Conservation (phyloP, 2,113 vertebrate species). For the Calidris pugnax region DNA sequence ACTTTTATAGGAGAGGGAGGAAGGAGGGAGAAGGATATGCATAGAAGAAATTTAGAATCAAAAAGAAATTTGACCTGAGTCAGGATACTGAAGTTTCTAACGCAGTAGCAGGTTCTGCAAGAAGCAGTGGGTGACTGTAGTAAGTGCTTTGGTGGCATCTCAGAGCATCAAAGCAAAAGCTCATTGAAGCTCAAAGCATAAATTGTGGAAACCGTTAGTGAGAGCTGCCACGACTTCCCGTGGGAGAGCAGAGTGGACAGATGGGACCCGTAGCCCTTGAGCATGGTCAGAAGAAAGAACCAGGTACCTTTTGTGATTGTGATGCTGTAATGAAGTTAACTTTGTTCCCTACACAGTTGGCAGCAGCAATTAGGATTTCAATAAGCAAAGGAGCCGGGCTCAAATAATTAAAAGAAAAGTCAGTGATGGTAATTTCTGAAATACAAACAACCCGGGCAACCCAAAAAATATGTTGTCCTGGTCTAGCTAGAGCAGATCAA, state of each 20-base stretch:
- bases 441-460: background rate
- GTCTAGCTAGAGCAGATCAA: background rate
- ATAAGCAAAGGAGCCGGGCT: background rate
- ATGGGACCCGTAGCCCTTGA: background rate
- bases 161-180: background rate
- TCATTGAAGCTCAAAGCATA: background rate
- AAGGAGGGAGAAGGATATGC: background rate
- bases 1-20: background rate
- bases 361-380: background rate
- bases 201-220: background rate
- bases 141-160: background rate
- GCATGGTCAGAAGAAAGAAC: background rate
- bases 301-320: accelerated
- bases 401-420: background rate
- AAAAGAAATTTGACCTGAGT: background rate
- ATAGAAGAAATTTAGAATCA: background rate
- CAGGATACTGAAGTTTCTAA: background rate
- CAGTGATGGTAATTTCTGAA: background rate
- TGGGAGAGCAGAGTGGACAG: background rate
- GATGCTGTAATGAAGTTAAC: too few species aligned
- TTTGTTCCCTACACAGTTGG: background rate
- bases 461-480: conserved; percentile 30
- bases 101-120: background rate
- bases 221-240: background rate
- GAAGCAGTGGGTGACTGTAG: background rate